These are phyloP conservation scores for Poeciliopsis retropinna DNA, from an alignment of 2,113 vertebrate species.

Conservation along the genomic window DNA sequence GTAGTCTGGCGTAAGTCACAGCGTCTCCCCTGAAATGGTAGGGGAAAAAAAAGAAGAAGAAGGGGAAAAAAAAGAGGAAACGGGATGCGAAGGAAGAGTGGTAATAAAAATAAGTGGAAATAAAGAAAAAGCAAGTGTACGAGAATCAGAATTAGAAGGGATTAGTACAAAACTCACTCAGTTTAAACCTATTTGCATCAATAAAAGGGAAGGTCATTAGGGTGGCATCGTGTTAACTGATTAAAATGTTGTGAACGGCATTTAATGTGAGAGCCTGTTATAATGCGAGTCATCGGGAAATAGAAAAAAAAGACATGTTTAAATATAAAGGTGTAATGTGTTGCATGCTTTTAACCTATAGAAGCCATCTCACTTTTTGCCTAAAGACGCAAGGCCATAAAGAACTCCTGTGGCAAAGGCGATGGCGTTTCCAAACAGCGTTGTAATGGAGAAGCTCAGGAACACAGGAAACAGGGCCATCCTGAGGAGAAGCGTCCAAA, in stretches of 20 bases:
- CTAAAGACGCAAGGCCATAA: conserved; percentile 91
- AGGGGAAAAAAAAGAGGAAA: conserved; percentile 37
- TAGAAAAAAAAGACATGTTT: conserved; percentile 2
- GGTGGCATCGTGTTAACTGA: conserved; percentile 17
- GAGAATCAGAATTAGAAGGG: conserved; percentile 17
- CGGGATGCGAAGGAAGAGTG: conserved; percentile 13
- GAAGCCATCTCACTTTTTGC: conserved; percentile 86
- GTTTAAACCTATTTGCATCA: conserved; percentile 22
- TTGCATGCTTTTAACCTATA: neutral
- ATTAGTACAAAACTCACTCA: conserved; percentile 13
- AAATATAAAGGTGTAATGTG: conserved; percentile 1
- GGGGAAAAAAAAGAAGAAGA: neutral
- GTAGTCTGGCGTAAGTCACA: conserved; percentile 90
- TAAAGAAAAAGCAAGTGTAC: conserved; percentile 15
- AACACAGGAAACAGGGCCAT: conserved; percentile 90
- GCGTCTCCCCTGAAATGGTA: conserved; percentile 87
- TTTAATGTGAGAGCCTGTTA: conserved; percentile 46
- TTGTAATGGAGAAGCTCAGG: conserved; percentile 90
- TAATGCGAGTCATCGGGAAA: conserved; percentile 24
- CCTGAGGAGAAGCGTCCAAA: conserved; percentile 69
- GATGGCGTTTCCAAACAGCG: conserved; percentile 91
- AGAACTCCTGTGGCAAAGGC: conserved; percentile 94
- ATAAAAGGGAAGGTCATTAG: conserved; percentile 21
- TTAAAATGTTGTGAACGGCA: conserved; percentile 19
- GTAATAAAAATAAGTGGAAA: conserved; percentile 14